Evolutionary conservation across 1,140 invertebrate species (phyloP), one percentile per base, ranked within the genome.

Genomic region (Drosophila sproati): DNA sequence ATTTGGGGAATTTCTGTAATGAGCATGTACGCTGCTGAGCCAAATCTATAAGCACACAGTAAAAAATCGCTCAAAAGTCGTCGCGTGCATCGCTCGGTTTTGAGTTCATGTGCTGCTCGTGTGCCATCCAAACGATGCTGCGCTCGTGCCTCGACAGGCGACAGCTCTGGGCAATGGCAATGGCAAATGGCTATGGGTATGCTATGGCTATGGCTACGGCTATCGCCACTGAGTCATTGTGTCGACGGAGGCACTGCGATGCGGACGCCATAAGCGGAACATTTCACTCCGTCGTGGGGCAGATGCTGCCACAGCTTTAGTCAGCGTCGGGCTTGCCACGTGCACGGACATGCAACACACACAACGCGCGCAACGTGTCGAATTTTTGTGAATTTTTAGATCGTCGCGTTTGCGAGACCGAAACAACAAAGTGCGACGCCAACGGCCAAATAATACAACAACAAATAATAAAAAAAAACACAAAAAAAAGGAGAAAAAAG

Each of bases 251-350:
- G 66, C 82, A 80, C 66, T 72, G 39, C 77, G 81, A 80, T 85
- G 81, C 81, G 73, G 73, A 76, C 54, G 73, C 60, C 60, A 69
- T 34, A 76, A 57, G 57, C 75, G 75, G 66, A 59, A 70, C 64
- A 78, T 64, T 81, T 71, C 73, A 59, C 54, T 67, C 59, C 59
- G 62, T 51, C 39, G 55, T 47, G 70, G 4, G 41, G 63, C 48
- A 28, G 61, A 43, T 48, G 59, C 68, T 62, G 48, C 64, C 35
- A 61, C 50, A 56, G 60, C 59, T 48, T 74, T 59, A 88, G 85
- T 88, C 61, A 66, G 79, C 81, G 83, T 89, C 83, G 83, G 85
- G 71, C 55, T 78, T 66, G 85, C 85, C 83, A 89, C 85, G 85
- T 80, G 85, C 69, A 87, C 83, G 76, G 83, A 86, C 83, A 82